phyloP scores from a whole-genome alignment of 2,797 vertebrate genomes.

The Anabas testudineus region DNA sequence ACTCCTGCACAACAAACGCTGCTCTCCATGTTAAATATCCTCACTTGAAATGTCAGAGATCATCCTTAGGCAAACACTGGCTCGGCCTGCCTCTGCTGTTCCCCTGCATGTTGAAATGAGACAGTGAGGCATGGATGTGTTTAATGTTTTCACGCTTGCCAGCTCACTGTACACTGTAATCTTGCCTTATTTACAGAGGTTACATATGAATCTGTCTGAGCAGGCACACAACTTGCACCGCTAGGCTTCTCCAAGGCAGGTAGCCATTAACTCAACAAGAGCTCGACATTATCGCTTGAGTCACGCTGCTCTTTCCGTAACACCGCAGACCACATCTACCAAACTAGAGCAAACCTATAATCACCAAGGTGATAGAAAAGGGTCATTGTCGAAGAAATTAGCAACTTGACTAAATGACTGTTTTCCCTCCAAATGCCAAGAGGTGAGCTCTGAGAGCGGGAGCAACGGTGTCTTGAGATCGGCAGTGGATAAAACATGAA shows the following conservation, averaged over 20 bases:
- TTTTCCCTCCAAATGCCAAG: conserved; percentile 58
- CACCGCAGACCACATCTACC: background rate
- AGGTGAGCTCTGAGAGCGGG: conserved; percentile 6
- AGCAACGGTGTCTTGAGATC: background rate
- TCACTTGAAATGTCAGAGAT: conserved; percentile 55
- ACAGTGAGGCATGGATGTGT: conserved; percentile 6
- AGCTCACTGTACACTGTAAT: background rate
- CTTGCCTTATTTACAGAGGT: conserved; percentile 17
- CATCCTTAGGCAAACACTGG: conserved; percentile 12
- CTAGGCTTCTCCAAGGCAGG: conserved; percentile 47
- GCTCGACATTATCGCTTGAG: conserved; percentile 46
- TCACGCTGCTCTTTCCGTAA: conserved; percentile 37
- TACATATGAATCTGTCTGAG: conserved; percentile 1
- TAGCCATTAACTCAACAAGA: conserved; percentile 62
- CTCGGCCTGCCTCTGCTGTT: background rate
- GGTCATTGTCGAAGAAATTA: conserved; percentile 59
- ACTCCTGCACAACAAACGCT: conserved; percentile 48
- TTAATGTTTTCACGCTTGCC: conserved; percentile 21
- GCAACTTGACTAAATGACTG: conserved; percentile 61
- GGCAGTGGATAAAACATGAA: conserved; percentile 35
- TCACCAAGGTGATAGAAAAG: conserved; percentile 56
- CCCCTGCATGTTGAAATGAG: background rate
- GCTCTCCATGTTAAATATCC: conserved; percentile 48
- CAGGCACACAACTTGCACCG: conserved; percentile 7
- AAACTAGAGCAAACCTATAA: conserved; percentile 44